Evolutionary conservation across 2,888 invertebrate genomes (phyloP), one percentile per base, ranked within the genome.

Genomic region (Agonum fuliginosum): DNA sequence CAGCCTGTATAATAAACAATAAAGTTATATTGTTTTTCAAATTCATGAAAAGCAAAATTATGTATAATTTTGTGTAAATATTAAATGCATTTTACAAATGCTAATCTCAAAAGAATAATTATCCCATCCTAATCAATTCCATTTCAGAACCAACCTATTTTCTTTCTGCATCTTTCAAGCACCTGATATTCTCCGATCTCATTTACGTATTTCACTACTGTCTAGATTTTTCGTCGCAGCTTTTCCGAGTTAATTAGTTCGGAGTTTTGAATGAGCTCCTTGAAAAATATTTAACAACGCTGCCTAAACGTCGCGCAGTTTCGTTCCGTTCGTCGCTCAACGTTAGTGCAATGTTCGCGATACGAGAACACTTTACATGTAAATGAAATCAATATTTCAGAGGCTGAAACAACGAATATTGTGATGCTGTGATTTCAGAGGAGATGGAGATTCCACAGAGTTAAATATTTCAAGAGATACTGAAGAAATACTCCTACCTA

Each of bases 371-470:
- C 41, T 69, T 69, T 69, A 69, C 43, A 70, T 70, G 43, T 43
- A 70, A 70, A 70, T 70, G 22, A 46, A 70, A 70, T 70, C 70
- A 70, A 70, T 70, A 70, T 70, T 46, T 46, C 46, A 41, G 70
- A 8, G 24, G 24, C 14, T 17, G 17, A 3, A 2, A 41, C 41
- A 46, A 14, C 17, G 46, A 17, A 17, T 17, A 12, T 46, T 17
- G 46, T 46, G 46, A 46, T 46, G 46, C 46, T 46, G 46, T 4
- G 46, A 46, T 17, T 46, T 5, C 4, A 30, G 30, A 30, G 3
- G 4, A n/a, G n/a, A 37, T 37, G 37, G 10, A 37, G 37, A 37
- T 37, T 3, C 10, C 37, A 30, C 10, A 30, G 37, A 37, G 8
- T 37, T 3, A 2, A 37, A 37, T 37, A 37, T 37, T 37, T 12